Conservation (phyloP, 2,888 invertebrate species). For the Hypsopygia costalis region DNA sequence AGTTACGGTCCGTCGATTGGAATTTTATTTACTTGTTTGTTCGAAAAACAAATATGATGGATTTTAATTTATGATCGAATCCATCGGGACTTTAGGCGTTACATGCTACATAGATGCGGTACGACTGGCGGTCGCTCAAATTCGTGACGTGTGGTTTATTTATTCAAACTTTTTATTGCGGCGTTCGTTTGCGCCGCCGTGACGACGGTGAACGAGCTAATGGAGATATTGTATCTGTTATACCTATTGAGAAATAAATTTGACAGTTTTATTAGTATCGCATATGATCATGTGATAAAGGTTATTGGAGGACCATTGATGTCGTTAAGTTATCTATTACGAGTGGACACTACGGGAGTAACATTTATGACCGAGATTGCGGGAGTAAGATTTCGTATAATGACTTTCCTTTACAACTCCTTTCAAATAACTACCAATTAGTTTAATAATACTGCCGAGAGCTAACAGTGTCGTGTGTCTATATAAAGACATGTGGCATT, state of each 20-base stretch:
- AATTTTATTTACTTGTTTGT: constrained; percentile 70
- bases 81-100: constrained; percentile 33
- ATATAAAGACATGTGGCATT: constrained; percentile 32
- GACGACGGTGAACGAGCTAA: constrained; percentile 61
- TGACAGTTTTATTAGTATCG: constrained; percentile 72
- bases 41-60: constrained; percentile 72
- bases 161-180: constrained; percentile 50
- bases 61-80: constrained; percentile 71
- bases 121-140: constrained; percentile 41
- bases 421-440: constrained; percentile 5
- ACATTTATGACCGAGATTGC: neutral
- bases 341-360: neutral
- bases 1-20: constrained; percentile 67
- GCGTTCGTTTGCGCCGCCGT: constrained; percentile 40
- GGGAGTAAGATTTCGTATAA: constrained; percentile 1
- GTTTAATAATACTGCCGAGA: constrained; percentile 10
- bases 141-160: constrained; percentile 52
- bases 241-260: constrained; percentile 60
- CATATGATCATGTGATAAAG: constrained; percentile 54
- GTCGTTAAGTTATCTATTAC: constrained; percentile 23
- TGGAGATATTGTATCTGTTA: constrained; percentile 73
- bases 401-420: constrained; percentile 1
- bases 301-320: constrained; percentile 35
- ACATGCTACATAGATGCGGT: constrained; percentile 26
- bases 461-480: constrained; percentile 17